These are phyloP conservation scores for Pelodiscus sinensis DNA, from an alignment of 2,113 vertebrate genomes.

Conservation along the genomic window DNA sequence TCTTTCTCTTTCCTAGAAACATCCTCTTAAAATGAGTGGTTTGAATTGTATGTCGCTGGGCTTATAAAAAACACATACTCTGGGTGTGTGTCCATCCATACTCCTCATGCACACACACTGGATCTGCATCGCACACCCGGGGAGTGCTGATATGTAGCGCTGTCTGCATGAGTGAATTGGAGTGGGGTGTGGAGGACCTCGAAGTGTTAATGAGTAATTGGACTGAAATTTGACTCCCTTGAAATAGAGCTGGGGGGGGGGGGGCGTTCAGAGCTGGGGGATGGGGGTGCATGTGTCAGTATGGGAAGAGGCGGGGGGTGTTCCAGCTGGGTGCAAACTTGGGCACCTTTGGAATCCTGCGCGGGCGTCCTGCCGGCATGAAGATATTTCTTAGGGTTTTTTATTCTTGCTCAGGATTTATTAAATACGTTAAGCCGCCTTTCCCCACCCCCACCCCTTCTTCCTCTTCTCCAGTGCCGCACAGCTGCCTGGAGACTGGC, in stretches of 20 bases:
- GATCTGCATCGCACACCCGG: neutral
- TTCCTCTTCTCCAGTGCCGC: slow-evolving; percentile 71
- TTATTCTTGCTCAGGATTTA: neutral
- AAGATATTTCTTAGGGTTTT: neutral
- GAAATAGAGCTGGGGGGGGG: neutral
- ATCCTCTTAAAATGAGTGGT: neutral
- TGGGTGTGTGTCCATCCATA: neutral
- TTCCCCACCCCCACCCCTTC: neutral
- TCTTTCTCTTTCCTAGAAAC: neutral
- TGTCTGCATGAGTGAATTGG: neutral
- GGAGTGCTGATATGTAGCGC: neutral
- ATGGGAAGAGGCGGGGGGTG: neutral
- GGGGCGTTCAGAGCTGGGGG: neutral
- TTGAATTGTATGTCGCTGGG: neutral
- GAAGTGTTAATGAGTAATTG: neutral
- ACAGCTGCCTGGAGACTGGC: slow-evolving; percentile 90
- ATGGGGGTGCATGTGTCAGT: neutral
- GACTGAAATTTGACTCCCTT: neutral
- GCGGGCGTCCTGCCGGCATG: accelerated
- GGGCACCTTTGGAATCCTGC: neutral
- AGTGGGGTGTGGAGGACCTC: neutral
- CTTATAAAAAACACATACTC: neutral
- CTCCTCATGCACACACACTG: neutral
- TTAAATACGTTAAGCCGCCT: neutral
- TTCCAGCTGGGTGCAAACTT: accelerated